phyloP scores from a whole-genome alignment of 1,140 invertebrate genomes.

The Orchestia grillus region DNA sequence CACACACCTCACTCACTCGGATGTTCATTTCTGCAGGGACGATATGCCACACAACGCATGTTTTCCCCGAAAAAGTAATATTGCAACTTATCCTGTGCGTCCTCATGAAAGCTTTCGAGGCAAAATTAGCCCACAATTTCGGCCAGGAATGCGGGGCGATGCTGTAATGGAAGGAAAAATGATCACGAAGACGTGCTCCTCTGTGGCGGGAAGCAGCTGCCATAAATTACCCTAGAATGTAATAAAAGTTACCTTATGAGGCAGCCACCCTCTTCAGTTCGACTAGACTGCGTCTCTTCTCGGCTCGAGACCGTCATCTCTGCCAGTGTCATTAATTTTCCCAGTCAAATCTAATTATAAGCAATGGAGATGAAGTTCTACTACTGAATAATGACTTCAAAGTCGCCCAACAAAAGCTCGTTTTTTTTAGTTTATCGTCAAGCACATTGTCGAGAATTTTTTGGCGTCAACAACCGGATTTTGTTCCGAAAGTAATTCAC shows the following conservation, averaged over 20 bases:
- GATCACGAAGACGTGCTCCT: background rate
- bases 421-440: background rate
- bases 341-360: constrained; percentile 53
- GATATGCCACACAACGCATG: no score
- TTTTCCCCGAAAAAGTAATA: background rate
- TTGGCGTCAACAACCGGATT: background rate
- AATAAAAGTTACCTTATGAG: constrained; percentile 57
- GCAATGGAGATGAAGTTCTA: constrained; percentile 49
- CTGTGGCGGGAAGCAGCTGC: background rate
- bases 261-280: constrained; percentile 35
- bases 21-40: no score
- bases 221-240: constrained; percentile 56
- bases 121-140: background rate
- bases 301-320: constrained; percentile 39
- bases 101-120: background rate
- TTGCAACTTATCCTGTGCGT: background rate
- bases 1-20: no score
- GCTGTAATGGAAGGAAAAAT: constrained; percentile 25
- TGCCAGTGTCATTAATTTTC: constrained; percentile 29
- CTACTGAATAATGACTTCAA: constrained; percentile 17
- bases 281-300: constrained; percentile 45
- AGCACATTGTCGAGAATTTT: background rate
- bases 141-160: background rate
- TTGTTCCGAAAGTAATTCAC: background rate
- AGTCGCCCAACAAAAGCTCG: background rate